Conservation (phyloP, 2,797 vertebrate genomes). For the Aphelocoma californica region DNA sequence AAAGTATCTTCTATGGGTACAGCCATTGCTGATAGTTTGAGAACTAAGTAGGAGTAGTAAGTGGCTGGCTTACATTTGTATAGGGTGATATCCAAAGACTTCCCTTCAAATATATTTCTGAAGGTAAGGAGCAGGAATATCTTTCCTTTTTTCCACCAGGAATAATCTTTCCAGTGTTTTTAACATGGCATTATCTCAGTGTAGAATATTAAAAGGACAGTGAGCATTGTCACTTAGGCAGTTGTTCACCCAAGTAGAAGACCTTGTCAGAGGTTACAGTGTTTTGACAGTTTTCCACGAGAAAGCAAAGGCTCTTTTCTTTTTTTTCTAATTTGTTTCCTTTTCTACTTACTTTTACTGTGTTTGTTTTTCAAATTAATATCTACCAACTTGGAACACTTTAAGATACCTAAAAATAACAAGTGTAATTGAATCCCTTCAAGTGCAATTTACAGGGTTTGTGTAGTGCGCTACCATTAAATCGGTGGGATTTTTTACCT, state of each 20-base stretch:
- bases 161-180: not conserved
- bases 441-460: not conserved
- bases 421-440: not conserved
- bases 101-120: not conserved
- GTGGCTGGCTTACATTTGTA: not conserved
- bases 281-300: not conserved
- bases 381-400: not conserved
- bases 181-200: not conserved
- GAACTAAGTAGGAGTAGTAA: not conserved
- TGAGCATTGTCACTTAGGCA: not conserved
- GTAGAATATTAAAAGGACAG: not conserved
- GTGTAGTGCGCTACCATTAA: not conserved
- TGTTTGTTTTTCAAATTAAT: not conserved
- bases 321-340: not conserved
- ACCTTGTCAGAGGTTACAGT: not conserved
- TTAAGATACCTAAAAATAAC: not conserved
- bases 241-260: not conserved
- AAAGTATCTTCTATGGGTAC: not conserved
- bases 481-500: rapidly evolving
- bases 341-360: not conserved
- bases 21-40: not conserved
- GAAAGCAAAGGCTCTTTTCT: not conserved
- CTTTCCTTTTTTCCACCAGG: not conserved
- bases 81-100: not conserved
- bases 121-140: not conserved